Evolutionary conservation across 2,888 invertebrate species (phyloP).

Genomic region (Steinernema carpocapsae): DNA sequence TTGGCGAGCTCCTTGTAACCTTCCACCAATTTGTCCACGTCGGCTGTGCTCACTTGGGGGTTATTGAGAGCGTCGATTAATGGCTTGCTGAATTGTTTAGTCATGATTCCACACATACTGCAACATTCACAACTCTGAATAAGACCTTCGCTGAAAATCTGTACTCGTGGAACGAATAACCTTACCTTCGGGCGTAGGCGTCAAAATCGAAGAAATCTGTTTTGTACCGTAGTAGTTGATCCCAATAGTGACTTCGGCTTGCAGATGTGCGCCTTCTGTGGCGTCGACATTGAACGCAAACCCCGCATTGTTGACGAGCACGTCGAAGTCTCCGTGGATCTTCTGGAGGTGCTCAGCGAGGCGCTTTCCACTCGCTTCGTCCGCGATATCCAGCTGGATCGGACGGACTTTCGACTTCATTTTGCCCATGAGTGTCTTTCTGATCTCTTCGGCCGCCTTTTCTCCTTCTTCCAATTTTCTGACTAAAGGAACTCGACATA

Average conservation of each 20-base stretch:
- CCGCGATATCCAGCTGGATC: constrained; percentile 51
- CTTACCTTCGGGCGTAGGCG: constrained; percentile 78
- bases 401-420: background rate
- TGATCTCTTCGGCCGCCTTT: background rate
- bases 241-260: constrained; percentile 78
- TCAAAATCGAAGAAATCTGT: constrained; percentile 76
- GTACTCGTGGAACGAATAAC: too few relatives aligned
- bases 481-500: background rate
- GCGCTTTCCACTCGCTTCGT: constrained; percentile 73
- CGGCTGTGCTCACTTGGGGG: constrained; percentile 72
- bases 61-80: constrained; percentile 35
- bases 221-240: constrained; percentile 79
- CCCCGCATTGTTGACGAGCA: constrained; percentile 79
- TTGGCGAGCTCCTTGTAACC: constrained; percentile 75
- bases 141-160: too few relatives aligned
- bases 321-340: constrained; percentile 77
- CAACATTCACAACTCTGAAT: constrained; percentile 69
- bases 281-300: constrained; percentile 67
- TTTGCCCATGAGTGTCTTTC: background rate
- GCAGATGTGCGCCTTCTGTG: constrained; percentile 75
- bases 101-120: constrained; percentile 45
- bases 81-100: constrained; percentile 37
- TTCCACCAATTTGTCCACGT: constrained; percentile 76
- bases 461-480: background rate
- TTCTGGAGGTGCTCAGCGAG: constrained; percentile 73